A percentile compares a stretch with the other conserved stretches of the same genome.
phyloP scores from a whole-genome alignment of 2,113 vertebrate genomes.

The Centropus bengalensis region DNA sequence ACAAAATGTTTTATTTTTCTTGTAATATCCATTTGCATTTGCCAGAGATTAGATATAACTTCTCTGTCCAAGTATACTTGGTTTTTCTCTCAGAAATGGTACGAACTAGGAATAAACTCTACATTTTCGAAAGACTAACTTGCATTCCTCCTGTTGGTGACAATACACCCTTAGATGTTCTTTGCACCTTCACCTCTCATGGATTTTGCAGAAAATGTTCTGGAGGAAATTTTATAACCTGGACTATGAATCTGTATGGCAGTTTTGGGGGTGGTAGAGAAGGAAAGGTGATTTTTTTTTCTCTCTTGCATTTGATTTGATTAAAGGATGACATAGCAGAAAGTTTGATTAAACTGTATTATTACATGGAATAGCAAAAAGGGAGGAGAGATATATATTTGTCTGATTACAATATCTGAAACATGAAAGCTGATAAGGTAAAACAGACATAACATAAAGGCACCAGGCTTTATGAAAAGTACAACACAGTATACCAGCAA shows the following conservation, averaged over 20 bases:
- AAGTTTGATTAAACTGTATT: background rate
- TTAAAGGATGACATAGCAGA: background rate
- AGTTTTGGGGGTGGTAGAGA: background rate
- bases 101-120: background rate
- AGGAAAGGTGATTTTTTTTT: background rate
- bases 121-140: background rate
- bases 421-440: background rate
- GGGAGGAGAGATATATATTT: background rate
- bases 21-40: slow-evolving; percentile 3
- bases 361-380: background rate
- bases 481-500: background rate
- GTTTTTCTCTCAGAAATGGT: background rate
- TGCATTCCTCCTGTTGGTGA: background rate
- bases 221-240: background rate
- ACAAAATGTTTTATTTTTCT: background rate
- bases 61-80: background rate
- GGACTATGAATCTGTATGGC: background rate
- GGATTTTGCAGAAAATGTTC: background rate
- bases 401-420: background rate
- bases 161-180: background rate
- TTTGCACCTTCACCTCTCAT: background rate
- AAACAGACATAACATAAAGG: background rate
- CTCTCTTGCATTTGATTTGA: background rate
- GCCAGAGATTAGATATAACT: background rate
- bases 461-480: background rate